A percentile compares a stretch with the other conserved stretches of the same genome.
Conservation (phyloP, 2,113 vertebrate genomes). For the Naja naja region DNA sequence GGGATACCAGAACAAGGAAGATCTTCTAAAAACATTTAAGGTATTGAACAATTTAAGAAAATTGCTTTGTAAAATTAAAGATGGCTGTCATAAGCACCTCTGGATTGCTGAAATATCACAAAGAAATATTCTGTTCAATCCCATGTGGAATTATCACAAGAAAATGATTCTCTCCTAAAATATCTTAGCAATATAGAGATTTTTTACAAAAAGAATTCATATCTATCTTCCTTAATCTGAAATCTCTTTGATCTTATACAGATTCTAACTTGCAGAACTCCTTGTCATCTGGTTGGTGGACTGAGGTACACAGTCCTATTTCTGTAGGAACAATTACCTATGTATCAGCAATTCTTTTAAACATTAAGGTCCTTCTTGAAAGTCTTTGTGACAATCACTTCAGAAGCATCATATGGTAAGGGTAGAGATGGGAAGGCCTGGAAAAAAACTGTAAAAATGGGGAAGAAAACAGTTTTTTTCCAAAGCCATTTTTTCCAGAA, state of each 20-base stretch:
- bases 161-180: not conserved
- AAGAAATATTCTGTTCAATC: not conserved
- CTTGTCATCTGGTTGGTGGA: not conserved
- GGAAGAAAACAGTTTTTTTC: no score
- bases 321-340: constrained; percentile 36
- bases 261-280: not conserved
- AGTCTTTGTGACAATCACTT: constrained; percentile 29
- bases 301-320: not conserved
- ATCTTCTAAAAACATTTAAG: not conserved
- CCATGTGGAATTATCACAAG: not conserved
- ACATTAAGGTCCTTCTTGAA: constrained; percentile 27
- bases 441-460: no score
- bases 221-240: not conserved
- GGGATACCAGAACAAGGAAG: not conserved
- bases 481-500: no score
- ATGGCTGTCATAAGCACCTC: not conserved
- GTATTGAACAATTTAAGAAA: not conserved
- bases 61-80: not conserved
- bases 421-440: no score
- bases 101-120: not conserved
- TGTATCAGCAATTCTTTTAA: constrained; percentile 48
- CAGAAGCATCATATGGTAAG: constrained; percentile 7
- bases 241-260: not conserved
- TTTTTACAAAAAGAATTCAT: not conserved
- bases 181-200: not conserved